Base-by-base conservation (phyloP, 2,797 vertebrate species). In the Pseudochaenichthys georgianus region DNA sequence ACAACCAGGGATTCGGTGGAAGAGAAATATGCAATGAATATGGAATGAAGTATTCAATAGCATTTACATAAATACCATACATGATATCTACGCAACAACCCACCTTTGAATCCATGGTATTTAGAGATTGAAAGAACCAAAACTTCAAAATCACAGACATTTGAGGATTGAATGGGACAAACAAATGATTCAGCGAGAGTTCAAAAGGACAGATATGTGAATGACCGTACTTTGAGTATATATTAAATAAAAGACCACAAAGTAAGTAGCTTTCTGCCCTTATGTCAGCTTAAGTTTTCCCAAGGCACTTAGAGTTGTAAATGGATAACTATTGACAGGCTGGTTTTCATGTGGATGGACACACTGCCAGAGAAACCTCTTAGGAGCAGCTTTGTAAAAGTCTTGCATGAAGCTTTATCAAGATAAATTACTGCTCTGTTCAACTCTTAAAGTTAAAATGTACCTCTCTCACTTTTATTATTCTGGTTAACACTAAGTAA, bases 201-300 rank as follows among this genome's bases (percentile, higher is more conserved):
- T 28, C 0, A 11, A 57, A 13, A 66, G 66, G 34, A 38, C 34
- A 3, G 7, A 38, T 13, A 13, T 54, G 13, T 21, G 15, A 77
- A 58, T 48, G 12, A 63, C 34, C 34, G 6, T 10, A 5, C 17
- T 47, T 74, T 0, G 7, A 13, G 50, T 64, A 54, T 65, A 9
- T 70, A 11, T 34, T 74, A 13, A 62, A 51, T 60, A 12, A 62
- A 73, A 67, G 31, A 64, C 63, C 51, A 51, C 48, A 65, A 78
- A 81, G 17, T 80, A 48, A 79, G 64, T 54, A 34, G 42, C 52
- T 70, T n/a, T 68, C 31, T 58, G 58, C 15, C 19, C 34, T 80
- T 58, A 3, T 47, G 43, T 59, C 61, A 60, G 67, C 5, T 63
- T 58, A 50, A 58, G 51, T 64, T 73, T 53, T 57, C 58, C 41